Evolutionary conservation across 2,797 vertebrate genomes (phyloP), one percentile per base, ranked within the genome.

Genomic region (Erethizon dorsatum): DNA sequence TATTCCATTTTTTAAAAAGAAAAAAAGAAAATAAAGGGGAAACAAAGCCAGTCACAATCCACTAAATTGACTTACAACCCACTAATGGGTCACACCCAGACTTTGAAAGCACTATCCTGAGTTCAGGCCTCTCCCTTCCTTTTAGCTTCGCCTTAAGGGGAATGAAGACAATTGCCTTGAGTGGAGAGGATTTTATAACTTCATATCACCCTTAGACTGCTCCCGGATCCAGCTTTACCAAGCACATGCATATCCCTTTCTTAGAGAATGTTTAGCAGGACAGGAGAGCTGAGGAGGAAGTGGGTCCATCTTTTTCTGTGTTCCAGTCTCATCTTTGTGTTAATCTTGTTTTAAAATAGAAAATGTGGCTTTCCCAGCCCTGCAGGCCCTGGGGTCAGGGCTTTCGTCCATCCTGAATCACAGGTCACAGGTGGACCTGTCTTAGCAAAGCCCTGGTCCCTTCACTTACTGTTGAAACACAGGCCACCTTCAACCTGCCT

Each of bases 41-140:
- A 91, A 17, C 3, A 45, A 86, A 80, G 28, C 82, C 61, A 33
- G 33, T 93, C 63, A 85, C 54, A 41, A 52, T 65, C 41, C 31
- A 78, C 59, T n/a, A 88, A 33, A 71, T 4, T 67, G 92, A 91
- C 63, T 69, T 88, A 37, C 10, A 84, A 17, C 71, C 63, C 80
- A 80, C 82, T 91, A 93, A 96, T 79, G 47, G 84, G 88, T 63
- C 94, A 85, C 84, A 82, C 90, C 92, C 59, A 61, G 75, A 57
- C 59, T 75, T 71, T 90, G 50, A 92, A 95, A 92, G 71, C 47
- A 11, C n/a, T 56, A 1, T 56, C 77, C 77, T 96, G 24, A 54
- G n/a, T 83, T 77, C 61, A 87, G 57, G 57, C 54, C 37, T 77
- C 80, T 50, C 47, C 67, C 47, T 93, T 67, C 67, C 37, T 92